These are phyloP conservation scores for Malthinus seriepunctatus DNA, from an alignment of 2,888 invertebrate species.

Conservation along the genomic window DNA sequence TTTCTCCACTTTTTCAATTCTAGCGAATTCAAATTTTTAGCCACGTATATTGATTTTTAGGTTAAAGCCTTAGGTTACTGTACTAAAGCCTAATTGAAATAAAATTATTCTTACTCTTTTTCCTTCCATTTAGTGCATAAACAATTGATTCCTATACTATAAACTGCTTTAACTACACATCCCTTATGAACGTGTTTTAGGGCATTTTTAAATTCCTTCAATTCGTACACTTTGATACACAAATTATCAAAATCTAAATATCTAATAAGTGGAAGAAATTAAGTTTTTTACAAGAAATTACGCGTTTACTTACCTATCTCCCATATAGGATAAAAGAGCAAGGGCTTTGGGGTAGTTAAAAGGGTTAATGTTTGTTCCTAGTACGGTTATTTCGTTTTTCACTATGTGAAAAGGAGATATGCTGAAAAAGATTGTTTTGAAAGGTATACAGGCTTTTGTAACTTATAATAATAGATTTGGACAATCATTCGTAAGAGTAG, in stretches of 20 bases:
- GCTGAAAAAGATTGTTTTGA: conserved; percentile 42
- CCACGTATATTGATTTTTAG: no score
- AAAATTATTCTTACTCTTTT: background rate
- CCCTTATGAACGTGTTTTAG: conserved; percentile 60
- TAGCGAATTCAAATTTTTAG: no score
- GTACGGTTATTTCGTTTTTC: conserved; percentile 65
- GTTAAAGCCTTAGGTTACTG: no score
- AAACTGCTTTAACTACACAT: conserved; percentile 63
- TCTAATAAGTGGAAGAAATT: conserved; percentile 45
- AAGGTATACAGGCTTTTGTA: no score
- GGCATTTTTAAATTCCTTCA: conserved; percentile 61
- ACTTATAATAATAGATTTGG: no score
- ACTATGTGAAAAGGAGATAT: conserved; percentile 64
- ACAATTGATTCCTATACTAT: conserved; percentile 40
- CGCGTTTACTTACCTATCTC: conserved; percentile 5
- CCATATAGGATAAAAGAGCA: conserved; percentile 56
- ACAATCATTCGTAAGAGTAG: no score
- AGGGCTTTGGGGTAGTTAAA: conserved; percentile 68
- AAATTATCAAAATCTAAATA: conserved; percentile 65
- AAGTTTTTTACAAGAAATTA: background rate
- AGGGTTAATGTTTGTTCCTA: conserved; percentile 70
- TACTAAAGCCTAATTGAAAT: no score
- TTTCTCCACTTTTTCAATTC: no score
- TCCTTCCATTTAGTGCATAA: background rate
- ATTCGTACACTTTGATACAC: conserved; percentile 60